Base-by-base conservation (phyloP, 2,113 vertebrate species). In the Oryzias woworae region DNA sequence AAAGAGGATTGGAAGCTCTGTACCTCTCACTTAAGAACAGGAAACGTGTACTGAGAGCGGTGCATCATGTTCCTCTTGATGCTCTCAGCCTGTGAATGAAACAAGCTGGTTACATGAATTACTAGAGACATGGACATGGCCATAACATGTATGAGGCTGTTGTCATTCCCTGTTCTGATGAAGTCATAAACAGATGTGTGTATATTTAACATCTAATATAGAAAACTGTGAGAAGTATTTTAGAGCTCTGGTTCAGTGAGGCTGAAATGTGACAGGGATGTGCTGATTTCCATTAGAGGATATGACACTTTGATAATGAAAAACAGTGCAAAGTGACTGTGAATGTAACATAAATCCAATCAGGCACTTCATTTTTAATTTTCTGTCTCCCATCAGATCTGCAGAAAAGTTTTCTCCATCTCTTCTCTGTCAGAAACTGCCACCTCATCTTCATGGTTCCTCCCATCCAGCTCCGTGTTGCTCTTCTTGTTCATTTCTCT, bases 271-370 rank as follows among this genome's bases (percentile, higher is more conserved):
- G 53, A 59, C 13, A 14, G 23, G 10, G 69, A 67, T 48, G 46
- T 69, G 71, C 36, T 64, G 66, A 63, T 23, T 53, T 51, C 46
- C 56, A 59, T 59, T 73, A 71, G 54, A 57, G 28, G 44, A 59
- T 73, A 50, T 70, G 75, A 78, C 75, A 70, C 73, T 18, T 47
- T 52, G 65, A 80, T 85, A 87, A 85, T 87, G 82, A 85, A 85
- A 81, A 64, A 60, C 78, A 74, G 67, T 26, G 75, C 75, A 85
- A 85, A 84, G 81, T 85, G 81, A 75, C 75, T 81, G 75, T 72
- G 70, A 88, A 83, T 76, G 75, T 75, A 83, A 79, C 82, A 65
- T 72, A 82, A 80, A 88, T 82, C 69, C 65, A 86, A 81, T 84
- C 66, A 81, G 75, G 66, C 71, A 59, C 72, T 87, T 82, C 66